These are phyloP conservation scores for Dynastes maya DNA, from an alignment of 2,888 invertebrate genomes.

Conservation along the genomic window DNA sequence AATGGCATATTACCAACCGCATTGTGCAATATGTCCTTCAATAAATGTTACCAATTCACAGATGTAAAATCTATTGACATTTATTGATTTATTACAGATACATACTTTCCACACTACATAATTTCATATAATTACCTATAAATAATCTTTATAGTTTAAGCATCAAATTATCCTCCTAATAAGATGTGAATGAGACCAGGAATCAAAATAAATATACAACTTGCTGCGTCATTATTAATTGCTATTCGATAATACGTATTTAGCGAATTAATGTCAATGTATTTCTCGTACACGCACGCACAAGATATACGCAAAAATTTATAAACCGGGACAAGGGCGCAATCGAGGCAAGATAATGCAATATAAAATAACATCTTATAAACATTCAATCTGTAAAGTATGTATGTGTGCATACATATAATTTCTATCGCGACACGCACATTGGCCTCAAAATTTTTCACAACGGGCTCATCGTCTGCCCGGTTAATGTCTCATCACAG, in stretches of 20 bases:
- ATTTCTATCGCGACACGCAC: conserved; percentile 44
- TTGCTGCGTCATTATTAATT: conserved; percentile 20
- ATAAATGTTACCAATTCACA: no score
- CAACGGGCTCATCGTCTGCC: no score
- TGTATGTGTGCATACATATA: neutral
- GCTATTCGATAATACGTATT: conserved; percentile 40
- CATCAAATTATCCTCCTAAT: no score
- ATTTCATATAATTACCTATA: no score
- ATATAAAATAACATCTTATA: conserved; percentile 50
- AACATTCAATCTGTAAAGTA: conserved; percentile 48
- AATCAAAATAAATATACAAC: neutral
- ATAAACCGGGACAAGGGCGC: conserved; percentile 65
- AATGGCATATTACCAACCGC: no score
- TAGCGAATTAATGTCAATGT: conserved; percentile 63
- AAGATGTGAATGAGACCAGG: no score
- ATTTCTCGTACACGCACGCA: conserved; percentile 60
- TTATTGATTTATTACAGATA: no score
- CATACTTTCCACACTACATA: no score
- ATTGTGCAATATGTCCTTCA: no score
- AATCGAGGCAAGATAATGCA: conserved; percentile 45
- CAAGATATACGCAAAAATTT: conserved; percentile 59
- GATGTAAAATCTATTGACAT: no score
- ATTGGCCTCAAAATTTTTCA: conserved; percentile 18
- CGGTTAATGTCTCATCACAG: no score
- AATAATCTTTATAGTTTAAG: no score